A percentile compares a stretch with the other conserved stretches of the same genome.
These are phyloP conservation scores for Cheilosia impressa DNA, from an alignment of 2,888 invertebrate species.

Conservation along the genomic window DNA sequence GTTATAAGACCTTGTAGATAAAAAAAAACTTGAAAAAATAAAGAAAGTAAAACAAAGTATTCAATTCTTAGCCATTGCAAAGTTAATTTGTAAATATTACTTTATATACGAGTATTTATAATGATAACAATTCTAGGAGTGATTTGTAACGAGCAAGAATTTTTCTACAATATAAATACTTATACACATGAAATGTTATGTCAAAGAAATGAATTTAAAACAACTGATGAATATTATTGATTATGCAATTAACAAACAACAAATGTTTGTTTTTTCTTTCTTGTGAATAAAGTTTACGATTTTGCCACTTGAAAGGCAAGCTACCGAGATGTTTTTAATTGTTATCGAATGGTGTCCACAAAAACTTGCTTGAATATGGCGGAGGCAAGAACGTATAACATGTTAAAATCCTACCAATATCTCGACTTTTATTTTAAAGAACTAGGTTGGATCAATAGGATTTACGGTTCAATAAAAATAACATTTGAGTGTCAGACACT, in stretches of 20 bases:
- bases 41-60: slow-evolving; percentile 33
- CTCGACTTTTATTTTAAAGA: too few relatives aligned
- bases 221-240: slow-evolving; percentile 14
- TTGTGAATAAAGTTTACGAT: slow-evolving; percentile 58
- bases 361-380: too few relatives aligned
- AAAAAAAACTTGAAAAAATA: slow-evolving; percentile 15
- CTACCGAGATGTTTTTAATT: not conserved
- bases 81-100: slow-evolving; percentile 58
- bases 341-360: too few relatives aligned
- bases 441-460: too few relatives aligned
- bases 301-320: slow-evolving; percentile 49
- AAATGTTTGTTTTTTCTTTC: slow-evolving; percentile 19
- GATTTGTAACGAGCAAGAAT: slow-evolving; percentile 57
- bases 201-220: not conserved
- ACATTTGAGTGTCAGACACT: not conserved
- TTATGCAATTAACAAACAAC: slow-evolving; percentile 38
- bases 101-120: slow-evolving; percentile 25
- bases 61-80: slow-evolving; percentile 56
- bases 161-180: slow-evolving; percentile 56
- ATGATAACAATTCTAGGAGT: slow-evolving; percentile 35
- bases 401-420: too few relatives aligned
- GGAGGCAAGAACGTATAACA: too few relatives aligned
- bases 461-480: too few relatives aligned
- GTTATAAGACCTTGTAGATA: slow-evolving; percentile 53
- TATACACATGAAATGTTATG: slow-evolving; percentile 25